Conservation (phyloP, 2,888 invertebrate species). For the Cataglyphis rosenhaueri region DNA sequence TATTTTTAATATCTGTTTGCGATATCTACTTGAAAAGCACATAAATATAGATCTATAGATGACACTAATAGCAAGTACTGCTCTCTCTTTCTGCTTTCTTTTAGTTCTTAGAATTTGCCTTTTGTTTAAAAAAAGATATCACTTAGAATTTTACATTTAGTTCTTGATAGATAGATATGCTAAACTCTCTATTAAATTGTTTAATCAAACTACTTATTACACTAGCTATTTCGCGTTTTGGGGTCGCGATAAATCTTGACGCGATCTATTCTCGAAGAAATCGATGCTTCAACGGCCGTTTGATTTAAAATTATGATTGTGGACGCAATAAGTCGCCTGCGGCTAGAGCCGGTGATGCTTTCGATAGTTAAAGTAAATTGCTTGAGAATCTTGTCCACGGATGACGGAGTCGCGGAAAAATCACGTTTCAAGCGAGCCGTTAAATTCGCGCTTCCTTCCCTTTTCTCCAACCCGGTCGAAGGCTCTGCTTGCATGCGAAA, state of each 20-base stretch:
- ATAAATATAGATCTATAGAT: not conserved
- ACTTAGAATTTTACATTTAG: not conserved
- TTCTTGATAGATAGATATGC: not conserved
- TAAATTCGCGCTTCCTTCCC: constrained; percentile 59
- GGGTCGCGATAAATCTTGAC: not conserved
- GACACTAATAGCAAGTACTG: not conserved
- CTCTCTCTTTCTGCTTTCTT: not conserved
- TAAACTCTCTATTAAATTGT: not conserved
- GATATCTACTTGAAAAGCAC: not conserved
- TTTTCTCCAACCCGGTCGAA: not conserved
- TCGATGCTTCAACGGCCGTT: constrained; percentile 17
- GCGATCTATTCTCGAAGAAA: not conserved
- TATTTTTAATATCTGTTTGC: not conserved
- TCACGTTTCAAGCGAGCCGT: constrained; percentile 60
- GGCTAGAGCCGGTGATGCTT: not conserved
- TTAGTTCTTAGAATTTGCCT: not conserved
- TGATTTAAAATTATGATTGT: constrained; percentile 18
- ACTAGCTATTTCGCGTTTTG: not conserved
- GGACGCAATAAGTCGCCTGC: not conserved
- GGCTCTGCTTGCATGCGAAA: constrained; percentile 56
- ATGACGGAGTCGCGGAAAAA: not conserved
- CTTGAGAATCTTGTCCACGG: constrained; percentile 2
- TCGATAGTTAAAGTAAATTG: not conserved
- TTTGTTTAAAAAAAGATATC: not conserved
- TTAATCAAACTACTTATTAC: not conserved